Percentiles rank a stretch among this genome's conserved stretches.
Evolutionary conservation across 2,113 vertebrate genomes (phyloP).

Genomic region (Gasterosteus aculeatus): DNA sequence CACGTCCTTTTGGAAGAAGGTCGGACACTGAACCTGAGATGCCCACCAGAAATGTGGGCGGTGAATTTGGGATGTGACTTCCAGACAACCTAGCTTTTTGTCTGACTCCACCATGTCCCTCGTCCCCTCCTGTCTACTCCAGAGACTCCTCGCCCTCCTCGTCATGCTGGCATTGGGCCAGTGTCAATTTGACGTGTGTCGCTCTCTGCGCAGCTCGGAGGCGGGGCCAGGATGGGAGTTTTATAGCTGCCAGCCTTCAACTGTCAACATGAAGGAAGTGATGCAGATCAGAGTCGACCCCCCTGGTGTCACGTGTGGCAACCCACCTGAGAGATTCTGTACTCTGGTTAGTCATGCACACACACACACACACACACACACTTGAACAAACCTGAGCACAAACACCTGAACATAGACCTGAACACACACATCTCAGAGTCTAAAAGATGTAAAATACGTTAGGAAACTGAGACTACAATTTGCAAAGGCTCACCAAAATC

Average conservation of each 20-base stretch:
- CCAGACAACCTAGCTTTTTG: slow-evolving; percentile 18
- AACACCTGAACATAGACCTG: slow-evolving; percentile 1
- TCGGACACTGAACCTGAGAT: not conserved
- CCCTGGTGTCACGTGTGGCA: slow-evolving; percentile 91
- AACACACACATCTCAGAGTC: not conserved
- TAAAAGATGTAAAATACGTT: too few species aligned
- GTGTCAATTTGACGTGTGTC: slow-evolving; percentile 87
- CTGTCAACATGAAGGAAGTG: slow-evolving; percentile 89
- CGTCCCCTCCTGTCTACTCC: slow-evolving; percentile 74
- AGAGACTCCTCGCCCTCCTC: slow-evolving; percentile 78
- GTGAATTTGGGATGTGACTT: slow-evolving; percentile 12
- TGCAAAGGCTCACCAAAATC: too few species aligned
- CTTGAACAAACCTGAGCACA: not conserved
- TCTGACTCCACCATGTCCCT: slow-evolving; percentile 47
- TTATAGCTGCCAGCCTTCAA: slow-evolving; percentile 90
- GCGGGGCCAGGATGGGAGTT: slow-evolving; percentile 89
- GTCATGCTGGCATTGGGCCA: slow-evolving; percentile 78
- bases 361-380: not conserved
- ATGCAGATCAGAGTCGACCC: slow-evolving; percentile 94
- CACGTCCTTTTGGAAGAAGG: not conserved
- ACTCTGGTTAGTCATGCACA: slow-evolving; percentile 87
- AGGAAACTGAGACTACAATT: too few species aligned
- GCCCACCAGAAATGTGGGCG: slow-evolving; percentile 1
- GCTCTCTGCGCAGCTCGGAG: slow-evolving; percentile 86
- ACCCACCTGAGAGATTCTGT: slow-evolving; percentile 95